Evolutionary conservation across 2,113 vertebrate species (phyloP), one percentile per base, ranked within the genome.

Genomic region (Spea bombifrons): DNA sequence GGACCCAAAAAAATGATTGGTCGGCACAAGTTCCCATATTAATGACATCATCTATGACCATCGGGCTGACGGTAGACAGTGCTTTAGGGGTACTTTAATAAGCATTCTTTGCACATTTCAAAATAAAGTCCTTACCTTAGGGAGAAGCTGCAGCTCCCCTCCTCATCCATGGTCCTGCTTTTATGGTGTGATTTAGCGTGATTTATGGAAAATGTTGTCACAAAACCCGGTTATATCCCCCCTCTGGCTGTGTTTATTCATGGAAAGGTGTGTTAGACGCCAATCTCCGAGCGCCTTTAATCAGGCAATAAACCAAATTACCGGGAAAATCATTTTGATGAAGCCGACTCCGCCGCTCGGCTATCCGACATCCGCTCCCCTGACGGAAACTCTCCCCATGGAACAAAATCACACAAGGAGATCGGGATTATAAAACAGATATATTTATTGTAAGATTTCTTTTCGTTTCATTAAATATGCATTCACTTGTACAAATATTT

Each of bases 401-500:
- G 45, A 49, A 50, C 13, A 66, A 66, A 75, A 75, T 30, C 30
- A 2, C 48, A 45, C 74, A 75, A 47, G 45, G 45, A 43, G 5
- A 50, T 10, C 1, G 46, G 45, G 50, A 49, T 73, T 80, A 73
- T 68, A 73, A 80, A 80, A 80, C 78, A 80, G 71, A 80, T 74
- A 74, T 68, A 57, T 80, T 80, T 80, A 80, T 80, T 80, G 66
- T 61, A 63, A 43, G 63, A 45, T 53, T 67, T 73, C 43, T 78
- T 30, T 78, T 78, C 73, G 50, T 77, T 75, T 77, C 78, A 80
- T 59, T 80, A 80, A 80, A 80, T 73, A 80, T 80, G 78, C 71
- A 80, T 80, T 80, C 71, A 80, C 71, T 80, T 73, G 71, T 80
- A 80, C 77, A 80, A 80, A 80, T 73, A 79, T 80, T 80, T 73